phyloP scores from a whole-genome alignment of 2,797 vertebrate genomes.

The Carcharodon carcharias region DNA sequence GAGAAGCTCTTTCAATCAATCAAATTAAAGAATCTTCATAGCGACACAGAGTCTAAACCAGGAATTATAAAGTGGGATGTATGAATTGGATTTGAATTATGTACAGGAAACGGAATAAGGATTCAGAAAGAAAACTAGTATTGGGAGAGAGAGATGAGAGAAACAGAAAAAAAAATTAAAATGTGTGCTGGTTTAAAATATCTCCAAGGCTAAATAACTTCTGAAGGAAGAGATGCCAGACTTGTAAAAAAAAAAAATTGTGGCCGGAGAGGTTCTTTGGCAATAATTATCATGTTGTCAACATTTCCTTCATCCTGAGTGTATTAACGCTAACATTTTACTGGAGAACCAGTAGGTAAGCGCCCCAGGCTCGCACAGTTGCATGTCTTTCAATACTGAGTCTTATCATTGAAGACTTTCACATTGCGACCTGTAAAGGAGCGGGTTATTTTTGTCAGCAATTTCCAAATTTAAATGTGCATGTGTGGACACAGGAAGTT shows the following conservation, averaged over 20 bases:
- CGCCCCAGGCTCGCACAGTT: neutral
- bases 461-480: neutral
- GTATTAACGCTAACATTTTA: neutral
- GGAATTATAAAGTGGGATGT: neutral
- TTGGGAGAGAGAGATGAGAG: neutral
- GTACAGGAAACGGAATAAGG: neutral
- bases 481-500: neutral
- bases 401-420: neutral
- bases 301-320: neutral
- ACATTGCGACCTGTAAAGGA: neutral
- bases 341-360: neutral
- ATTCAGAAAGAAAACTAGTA: neutral
- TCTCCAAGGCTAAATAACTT: neutral
- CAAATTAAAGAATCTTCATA: neutral
- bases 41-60: neutral
- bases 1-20: neutral
- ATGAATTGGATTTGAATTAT: neutral
- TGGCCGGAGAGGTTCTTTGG: neutral
- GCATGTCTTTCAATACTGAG: neutral
- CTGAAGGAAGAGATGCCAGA: neutral
- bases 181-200: neutral
- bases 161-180: neutral
- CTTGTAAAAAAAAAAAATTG: neutral
- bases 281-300: neutral
- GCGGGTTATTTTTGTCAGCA: neutral